Conservation (phyloP, 2,113 vertebrate genomes). For the Sciurus niger region DNA sequence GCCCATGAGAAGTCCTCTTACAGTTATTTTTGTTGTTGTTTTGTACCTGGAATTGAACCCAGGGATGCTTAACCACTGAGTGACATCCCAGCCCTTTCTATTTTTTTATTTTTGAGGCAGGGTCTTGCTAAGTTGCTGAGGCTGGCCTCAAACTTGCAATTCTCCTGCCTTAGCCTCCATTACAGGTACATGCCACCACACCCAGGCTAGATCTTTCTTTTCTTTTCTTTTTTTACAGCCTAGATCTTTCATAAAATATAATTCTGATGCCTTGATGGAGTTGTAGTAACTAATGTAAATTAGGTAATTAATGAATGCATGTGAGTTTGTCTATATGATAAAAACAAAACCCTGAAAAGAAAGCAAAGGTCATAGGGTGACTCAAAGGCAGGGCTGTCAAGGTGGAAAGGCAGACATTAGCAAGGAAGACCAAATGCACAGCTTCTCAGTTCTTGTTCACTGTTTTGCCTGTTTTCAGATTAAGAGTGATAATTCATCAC, state of each 20-base stretch:
- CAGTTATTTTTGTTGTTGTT: too few relatives aligned
- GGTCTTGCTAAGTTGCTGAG: too few relatives aligned
- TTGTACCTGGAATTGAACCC: too few relatives aligned
- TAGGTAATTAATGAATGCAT: not conserved
- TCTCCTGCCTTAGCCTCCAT: too few relatives aligned
- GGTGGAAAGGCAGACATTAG: not conserved
- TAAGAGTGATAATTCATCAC: not conserved
- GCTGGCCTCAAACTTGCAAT: too few relatives aligned
- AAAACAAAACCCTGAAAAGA: not conserved
- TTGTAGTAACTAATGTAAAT: not conserved
- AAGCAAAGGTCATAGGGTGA: not conserved
- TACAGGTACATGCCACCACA: too few relatives aligned
- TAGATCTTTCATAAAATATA: not conserved
- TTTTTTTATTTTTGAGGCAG: too few relatives aligned
- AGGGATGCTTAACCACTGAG: too few relatives aligned
- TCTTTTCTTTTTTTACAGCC: too few relatives aligned
- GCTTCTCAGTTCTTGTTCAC: not conserved
- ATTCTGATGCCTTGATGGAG: not conserved
- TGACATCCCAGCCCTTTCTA: too few relatives aligned
- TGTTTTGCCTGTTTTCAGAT: not conserved
- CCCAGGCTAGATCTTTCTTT: not conserved
- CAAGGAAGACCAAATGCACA: not conserved
- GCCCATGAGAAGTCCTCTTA: not conserved
- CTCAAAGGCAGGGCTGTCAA: not conserved
- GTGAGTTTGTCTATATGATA: too few relatives aligned